phyloP scores from a whole-genome alignment of 2,113 vertebrate species.

The Orcinus orca region DNA sequence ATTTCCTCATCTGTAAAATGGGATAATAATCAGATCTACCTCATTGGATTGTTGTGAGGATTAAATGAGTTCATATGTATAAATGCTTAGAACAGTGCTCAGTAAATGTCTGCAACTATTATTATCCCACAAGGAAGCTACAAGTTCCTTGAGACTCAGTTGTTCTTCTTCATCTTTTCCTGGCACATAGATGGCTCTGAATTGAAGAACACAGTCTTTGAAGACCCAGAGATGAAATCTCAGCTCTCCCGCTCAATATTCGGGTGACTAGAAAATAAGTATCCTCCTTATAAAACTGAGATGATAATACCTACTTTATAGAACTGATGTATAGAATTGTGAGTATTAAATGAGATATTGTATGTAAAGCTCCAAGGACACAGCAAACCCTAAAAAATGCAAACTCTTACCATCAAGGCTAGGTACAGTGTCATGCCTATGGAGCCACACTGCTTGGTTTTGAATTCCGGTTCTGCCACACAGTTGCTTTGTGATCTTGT shows the following conservation, averaged over 20 bases:
- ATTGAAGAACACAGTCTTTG: not conserved
- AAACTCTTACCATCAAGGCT: not conserved
- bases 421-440: not conserved
- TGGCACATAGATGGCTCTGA: not conserved
- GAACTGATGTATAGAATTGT: not conserved
- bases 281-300: not conserved
- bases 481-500: not conserved
- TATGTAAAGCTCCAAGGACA: not conserved
- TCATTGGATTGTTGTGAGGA: not conserved
- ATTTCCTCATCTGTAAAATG: not conserved
- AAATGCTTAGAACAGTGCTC: not conserved
- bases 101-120: not conserved
- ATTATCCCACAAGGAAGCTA: not conserved
- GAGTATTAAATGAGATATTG: not conserved
- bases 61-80: not conserved
- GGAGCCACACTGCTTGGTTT: not conserved
- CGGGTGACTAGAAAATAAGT: not conserved
- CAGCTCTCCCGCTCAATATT: not conserved
- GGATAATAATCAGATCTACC: not conserved
- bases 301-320: not conserved
- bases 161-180: not conserved
- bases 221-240: not conserved
- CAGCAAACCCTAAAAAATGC: not conserved
- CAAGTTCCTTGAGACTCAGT: not conserved
- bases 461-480: not conserved